Evolutionary conservation across 1,140 invertebrate species (phyloP).

Genomic region (Neotoxoptera formosana): DNA sequence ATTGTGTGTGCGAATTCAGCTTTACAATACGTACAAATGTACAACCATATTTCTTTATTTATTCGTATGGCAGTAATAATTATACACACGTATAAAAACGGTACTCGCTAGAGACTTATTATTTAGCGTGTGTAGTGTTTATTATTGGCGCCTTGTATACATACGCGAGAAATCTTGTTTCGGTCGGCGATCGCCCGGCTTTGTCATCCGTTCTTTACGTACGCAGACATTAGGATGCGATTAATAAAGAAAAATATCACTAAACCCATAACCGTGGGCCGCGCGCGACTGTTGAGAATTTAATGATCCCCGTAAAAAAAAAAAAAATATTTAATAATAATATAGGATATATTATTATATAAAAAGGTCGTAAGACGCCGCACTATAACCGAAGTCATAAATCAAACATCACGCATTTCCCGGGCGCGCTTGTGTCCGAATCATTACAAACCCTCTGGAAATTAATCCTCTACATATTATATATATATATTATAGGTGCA

Average conservation of each 20-base stretch:
- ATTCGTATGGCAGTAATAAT: neutral
- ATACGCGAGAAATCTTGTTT: neutral
- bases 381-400: slow-evolving; percentile 3
- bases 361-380: slow-evolving; percentile 22
- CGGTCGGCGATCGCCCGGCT: neutral
- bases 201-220: neutral
- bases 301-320: slow-evolving; percentile 6
- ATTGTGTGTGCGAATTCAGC: neutral
- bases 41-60: neutral
- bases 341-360: neutral
- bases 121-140: neutral
- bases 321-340: neutral
- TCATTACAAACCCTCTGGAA: slow-evolving; percentile 31
- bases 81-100: neutral
- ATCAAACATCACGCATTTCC: neutral
- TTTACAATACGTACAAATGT: neutral
- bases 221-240: neutral
- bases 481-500: neutral
- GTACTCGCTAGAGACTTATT: neutral
- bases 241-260: neutral
- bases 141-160: neutral
- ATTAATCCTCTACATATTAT: slow-evolving; percentile 1
- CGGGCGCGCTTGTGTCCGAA: neutral
- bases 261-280: neutral
- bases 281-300: neutral